A percentile compares a stretch with the other conserved stretches of the same genome.
These are phyloP conservation scores for Elephas maximus DNA, from an alignment of 2,113 vertebrate species.

Conservation along the genomic window DNA sequence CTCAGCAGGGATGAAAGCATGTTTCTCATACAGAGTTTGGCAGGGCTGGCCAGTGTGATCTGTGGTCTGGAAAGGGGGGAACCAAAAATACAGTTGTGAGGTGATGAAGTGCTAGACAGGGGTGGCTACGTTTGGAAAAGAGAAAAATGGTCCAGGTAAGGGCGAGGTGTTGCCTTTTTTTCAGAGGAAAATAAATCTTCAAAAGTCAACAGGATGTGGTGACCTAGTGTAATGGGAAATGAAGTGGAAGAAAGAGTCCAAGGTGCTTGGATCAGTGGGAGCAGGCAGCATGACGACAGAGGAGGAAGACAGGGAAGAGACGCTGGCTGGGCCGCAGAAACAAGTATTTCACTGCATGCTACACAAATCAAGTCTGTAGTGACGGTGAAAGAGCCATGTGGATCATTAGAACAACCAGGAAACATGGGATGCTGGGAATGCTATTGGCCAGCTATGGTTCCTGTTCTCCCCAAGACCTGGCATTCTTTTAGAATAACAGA, in stretches of 20 bases:
- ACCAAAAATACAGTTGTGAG: not conserved
- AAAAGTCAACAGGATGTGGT: not conserved
- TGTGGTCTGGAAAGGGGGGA: not conserved
- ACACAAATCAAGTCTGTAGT: too few species aligned
- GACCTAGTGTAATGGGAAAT: not conserved
- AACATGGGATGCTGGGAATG: not conserved
- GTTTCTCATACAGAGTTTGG: not conserved
- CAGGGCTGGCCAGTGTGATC: not conserved
- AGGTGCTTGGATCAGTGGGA: not conserved
- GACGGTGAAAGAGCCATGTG: not conserved
- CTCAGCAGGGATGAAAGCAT: not conserved
- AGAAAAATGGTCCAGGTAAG: constrained; percentile 5
- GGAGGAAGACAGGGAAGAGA: not conserved
- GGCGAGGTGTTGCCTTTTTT: not conserved
- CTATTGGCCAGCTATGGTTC: not conserved
- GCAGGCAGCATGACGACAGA: not conserved
- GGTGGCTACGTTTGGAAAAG: not conserved
- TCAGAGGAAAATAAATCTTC: not conserved
- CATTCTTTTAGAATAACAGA: not conserved
- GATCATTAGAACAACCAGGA: not conserved
- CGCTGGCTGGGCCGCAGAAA: not conserved
- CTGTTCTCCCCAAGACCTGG: not conserved
- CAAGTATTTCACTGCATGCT: not conserved
- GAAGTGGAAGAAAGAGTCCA: not conserved
- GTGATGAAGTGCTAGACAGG: not conserved